A percentile compares a stretch with the other conserved stretches of the same genome.
phyloP scores from a whole-genome alignment of 2,113 vertebrate genomes.

The Ochotona princeps region DNA sequence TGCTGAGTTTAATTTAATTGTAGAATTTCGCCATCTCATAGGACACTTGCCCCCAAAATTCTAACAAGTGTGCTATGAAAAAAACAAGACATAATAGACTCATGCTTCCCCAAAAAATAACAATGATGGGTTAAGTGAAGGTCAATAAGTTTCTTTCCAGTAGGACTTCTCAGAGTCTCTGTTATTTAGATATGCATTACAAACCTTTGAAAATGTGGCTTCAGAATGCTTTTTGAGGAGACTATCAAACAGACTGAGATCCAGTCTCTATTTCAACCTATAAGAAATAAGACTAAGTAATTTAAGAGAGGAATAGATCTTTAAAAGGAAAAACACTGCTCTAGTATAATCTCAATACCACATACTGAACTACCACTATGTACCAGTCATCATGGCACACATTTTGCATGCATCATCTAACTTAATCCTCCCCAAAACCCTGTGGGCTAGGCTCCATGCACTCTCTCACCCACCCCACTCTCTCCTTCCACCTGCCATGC shows the following conservation, averaged over 20 bases:
- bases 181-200: not conserved
- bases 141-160: not conserved
- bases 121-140: not conserved
- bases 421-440: not conserved
- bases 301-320: not conserved
- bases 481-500: not conserved
- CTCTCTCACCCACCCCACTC: not conserved
- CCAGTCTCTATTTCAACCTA: not conserved
- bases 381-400: not conserved
- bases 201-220: not conserved
- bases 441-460: not conserved
- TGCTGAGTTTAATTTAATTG: not conserved
- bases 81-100: not conserved
- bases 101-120: not conserved
- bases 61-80: not conserved
- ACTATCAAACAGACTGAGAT: not conserved
- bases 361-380: not conserved
- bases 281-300: not conserved
- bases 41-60: not conserved
- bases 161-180: conserved; percentile 1
- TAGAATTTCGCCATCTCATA: not conserved
- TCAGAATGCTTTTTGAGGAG: not conserved
- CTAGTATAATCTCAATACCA: not conserved
- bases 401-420: not conserved
- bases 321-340: conserved; percentile 24